Evolutionary conservation across 2,888 invertebrate genomes (phyloP), one percentile per base, ranked within the genome.

Genomic region (Apamea epomidion): DNA sequence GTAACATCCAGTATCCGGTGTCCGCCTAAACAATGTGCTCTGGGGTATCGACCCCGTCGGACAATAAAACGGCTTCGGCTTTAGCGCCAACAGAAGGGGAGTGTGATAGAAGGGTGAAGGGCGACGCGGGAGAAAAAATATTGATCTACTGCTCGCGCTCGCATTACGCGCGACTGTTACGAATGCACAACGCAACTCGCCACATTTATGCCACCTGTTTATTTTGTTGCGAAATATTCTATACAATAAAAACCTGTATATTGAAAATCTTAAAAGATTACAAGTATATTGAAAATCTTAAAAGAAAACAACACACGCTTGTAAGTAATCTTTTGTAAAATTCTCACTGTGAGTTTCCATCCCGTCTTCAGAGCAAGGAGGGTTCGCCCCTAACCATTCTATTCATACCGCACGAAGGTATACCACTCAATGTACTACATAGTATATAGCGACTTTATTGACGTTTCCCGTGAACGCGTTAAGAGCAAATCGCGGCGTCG

Each of bases 101-200:
- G 86, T 14, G 67, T 83, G 37, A 42, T 62, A 67, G 88, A 84
- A 84, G 85, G 85, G 85, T 88, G 75, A 74, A 87, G 60, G 73
- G 74, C 83, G 77, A 64, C 73, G 75, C 72, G 76, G 48, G 88
- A 85, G 81, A 85, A 75, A 84, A 81, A 75, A 85, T 87, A 87
- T 87, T 37, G 83, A 83, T 83, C 77, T 73, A n/a, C 70, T 83
- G 69, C 54, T 58, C 87, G 70, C 64, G 64, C 60, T 69, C 81
- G 88, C 37, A 58, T 51, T 60, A 70, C 85, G 68, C 48, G 4
- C 65, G 48, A 67, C 62, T 16, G 37, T 29, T 83, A 76, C 76
- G 54, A 48, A 42, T 78, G 65, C 79, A 67, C 74, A 37, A 77
- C 68, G 29, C 58, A 29, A 65, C 78, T 37, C 51, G 83, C 83